Conservation (phyloP, 2,888 invertebrate species). For the Meloe dianella region DNA sequence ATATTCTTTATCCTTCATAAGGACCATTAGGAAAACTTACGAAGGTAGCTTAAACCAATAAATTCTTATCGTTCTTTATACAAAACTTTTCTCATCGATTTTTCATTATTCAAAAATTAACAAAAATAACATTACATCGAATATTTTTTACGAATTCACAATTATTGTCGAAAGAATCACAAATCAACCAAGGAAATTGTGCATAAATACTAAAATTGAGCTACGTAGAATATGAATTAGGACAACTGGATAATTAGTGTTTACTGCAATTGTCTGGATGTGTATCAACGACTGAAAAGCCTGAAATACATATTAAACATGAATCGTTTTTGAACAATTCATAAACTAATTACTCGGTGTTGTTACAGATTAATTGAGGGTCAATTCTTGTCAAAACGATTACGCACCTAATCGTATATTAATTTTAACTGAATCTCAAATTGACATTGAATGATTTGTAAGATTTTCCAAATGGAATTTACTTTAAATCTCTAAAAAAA, state of each 20-base stretch:
- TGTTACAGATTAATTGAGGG: constrained; percentile 11
- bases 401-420: constrained; percentile 17
- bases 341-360: constrained; percentile 13
- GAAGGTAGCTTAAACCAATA: too few relatives aligned
- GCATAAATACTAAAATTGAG: background rate
- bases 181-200: background rate
- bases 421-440: constrained; percentile 20
- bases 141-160: background rate
- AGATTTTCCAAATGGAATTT: constrained; percentile 20
- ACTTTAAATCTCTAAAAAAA: constrained; percentile 14
- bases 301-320: background rate
- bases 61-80: too few relatives aligned
- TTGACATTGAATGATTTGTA: constrained; percentile 23
- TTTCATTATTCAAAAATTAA: too few relatives aligned
- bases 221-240: background rate
- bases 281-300: background rate
- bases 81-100: too few relatives aligned
- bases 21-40: too few relatives aligned
- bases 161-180: background rate
- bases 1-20: too few relatives aligned
- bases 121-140: background rate
- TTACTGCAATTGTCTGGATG: background rate
- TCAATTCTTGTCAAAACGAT: constrained; percentile 20
- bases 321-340: background rate
- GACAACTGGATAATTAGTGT: constrained; percentile 1